Conservation (phyloP, 2,797 vertebrate species). For the Xenopus petersii region DNA sequence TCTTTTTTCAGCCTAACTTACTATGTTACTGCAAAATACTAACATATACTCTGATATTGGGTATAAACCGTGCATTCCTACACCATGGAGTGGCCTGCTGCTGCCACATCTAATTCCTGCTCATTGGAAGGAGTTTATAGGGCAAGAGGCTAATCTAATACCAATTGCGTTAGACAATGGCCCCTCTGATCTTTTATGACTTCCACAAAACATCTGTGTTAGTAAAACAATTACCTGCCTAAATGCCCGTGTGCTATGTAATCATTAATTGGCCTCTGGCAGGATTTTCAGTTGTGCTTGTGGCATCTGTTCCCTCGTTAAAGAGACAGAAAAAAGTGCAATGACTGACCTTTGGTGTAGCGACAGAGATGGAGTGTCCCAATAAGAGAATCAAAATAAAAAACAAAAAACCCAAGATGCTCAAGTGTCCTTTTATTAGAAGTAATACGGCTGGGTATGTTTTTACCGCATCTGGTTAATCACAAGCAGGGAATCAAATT, state of each 20-base stretch:
- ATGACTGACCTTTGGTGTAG: conserved; percentile 15
- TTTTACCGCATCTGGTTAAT: too few species aligned
- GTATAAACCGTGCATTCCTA: not conserved
- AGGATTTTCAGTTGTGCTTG: conserved; percentile 30
- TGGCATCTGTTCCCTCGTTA: conserved; percentile 41
- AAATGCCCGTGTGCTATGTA: conserved; percentile 25
- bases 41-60: too few species aligned
- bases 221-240: conserved; percentile 40
- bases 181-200: conserved; percentile 42
- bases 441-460: too few species aligned
- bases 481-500: too few species aligned
- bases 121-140: conserved; percentile 3
- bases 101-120: not conserved
- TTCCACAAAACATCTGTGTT: conserved; percentile 47
- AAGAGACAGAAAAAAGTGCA: conserved; percentile 19
- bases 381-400: too few species aligned
- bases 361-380: not conserved
- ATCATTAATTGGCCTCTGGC: conserved; percentile 38
- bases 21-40: too few species aligned
- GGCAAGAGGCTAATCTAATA: conserved; percentile 19
- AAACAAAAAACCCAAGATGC: too few species aligned
- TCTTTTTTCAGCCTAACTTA: too few species aligned
- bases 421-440: too few species aligned
- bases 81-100: not conserved
- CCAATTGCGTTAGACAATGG: conserved; percentile 23